Conservation (phyloP, 2,888 invertebrate species). For the Hirudinaria manillensis region DNA sequence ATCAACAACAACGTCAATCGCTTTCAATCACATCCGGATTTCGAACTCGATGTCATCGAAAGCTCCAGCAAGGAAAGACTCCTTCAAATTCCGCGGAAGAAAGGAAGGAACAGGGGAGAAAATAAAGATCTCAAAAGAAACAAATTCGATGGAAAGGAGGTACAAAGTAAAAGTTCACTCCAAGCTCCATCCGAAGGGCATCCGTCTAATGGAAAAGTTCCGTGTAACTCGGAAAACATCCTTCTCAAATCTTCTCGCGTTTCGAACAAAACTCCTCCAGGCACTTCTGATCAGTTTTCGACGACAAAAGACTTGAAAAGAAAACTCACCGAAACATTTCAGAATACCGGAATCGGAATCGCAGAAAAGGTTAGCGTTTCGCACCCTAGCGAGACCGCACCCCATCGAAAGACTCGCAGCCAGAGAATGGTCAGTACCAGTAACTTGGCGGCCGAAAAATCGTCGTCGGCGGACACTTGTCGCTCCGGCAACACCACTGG, state of each 20-base stretch:
- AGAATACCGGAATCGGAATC: neutral
- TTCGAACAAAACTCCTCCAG: too few relatives aligned
- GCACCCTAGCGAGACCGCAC: neutral
- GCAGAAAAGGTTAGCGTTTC: neutral
- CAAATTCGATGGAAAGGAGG: neutral
- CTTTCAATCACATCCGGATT: too few relatives aligned
- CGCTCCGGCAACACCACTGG: neutral
- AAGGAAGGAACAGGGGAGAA: neutral
- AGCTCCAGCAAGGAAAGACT: slow-evolving; percentile 2
- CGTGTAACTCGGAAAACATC: slow-evolving; percentile 5
- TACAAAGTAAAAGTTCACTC: neutral
- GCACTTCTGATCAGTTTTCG: too few relatives aligned
- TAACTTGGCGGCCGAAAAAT: neutral
- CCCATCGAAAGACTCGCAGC: neutral
- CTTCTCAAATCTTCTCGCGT: neutral
- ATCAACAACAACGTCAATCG: too few relatives aligned
- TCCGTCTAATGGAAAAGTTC: neutral
- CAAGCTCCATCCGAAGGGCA: neutral
- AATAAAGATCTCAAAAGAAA: neutral
- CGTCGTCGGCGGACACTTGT: neutral
- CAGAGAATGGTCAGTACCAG: neutral
- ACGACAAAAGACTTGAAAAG: too few relatives aligned
- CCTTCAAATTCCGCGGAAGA: neutral
- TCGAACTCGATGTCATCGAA: too few relatives aligned
- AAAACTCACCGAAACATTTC: too few relatives aligned